Evolutionary conservation across 2,797 vertebrate species (phyloP).

Genomic region (Pangasius krempfi): DNA sequence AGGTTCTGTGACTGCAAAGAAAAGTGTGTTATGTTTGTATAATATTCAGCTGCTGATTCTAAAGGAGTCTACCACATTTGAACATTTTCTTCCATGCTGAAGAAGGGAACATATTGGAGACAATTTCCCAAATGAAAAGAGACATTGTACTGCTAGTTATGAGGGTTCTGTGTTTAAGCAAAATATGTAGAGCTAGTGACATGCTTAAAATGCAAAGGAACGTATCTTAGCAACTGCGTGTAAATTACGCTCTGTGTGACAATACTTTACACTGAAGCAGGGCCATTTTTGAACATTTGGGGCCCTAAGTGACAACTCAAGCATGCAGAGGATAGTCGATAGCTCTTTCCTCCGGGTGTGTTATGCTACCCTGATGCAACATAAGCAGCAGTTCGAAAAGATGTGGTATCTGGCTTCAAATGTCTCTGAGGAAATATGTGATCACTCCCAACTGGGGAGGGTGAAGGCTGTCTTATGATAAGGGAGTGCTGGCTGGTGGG

Average conservation of each 20-base stretch:
- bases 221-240: background rate
- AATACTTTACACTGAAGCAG: background rate
- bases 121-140: background rate
- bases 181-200: background rate
- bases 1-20: background rate
- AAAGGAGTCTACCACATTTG: conserved; percentile 32
- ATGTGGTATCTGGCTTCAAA: background rate
- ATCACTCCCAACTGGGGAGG: background rate
- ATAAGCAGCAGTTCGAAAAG: background rate
- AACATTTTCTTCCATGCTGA: conserved; percentile 17
- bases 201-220: background rate
- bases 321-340: background rate
- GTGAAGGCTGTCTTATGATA: background rate
- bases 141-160: background rate
- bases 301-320: background rate
- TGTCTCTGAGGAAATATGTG: background rate
- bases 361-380: background rate
- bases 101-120: background rate
- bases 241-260: background rate
- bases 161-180: background rate
- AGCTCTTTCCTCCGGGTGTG: background rate
- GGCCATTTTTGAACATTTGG: background rate
- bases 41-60: background rate
- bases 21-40: conserved; percentile 48
- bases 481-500: background rate